These are phyloP conservation scores for Silurus glanis DNA, from an alignment of 2,113 vertebrate genomes.

Conservation along the genomic window DNA sequence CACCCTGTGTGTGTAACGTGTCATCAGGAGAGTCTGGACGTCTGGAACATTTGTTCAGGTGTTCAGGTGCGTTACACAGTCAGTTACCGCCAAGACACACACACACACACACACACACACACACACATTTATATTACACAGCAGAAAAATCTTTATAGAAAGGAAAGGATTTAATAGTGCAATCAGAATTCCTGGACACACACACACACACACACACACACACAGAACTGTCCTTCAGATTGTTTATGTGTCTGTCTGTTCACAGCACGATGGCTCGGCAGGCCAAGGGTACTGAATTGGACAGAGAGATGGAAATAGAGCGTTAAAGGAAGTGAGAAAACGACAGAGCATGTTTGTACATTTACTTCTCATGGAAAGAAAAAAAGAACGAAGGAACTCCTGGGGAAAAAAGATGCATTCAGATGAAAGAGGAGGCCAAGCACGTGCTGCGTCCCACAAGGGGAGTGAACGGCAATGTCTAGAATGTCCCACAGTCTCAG, in stretches of 20 bases:
- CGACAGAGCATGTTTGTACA: not conserved
- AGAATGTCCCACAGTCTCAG: no score
- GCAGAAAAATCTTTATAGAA: conserved; percentile 16
- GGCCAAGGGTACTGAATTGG: not conserved
- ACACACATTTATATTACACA: not conserved
- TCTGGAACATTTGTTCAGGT: not conserved
- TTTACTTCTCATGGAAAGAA: not conserved
- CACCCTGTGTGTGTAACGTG: not conserved
- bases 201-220: conserved; percentile 14
- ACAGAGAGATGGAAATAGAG: not conserved
- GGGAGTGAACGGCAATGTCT: no score
- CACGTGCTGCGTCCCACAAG: not conserved
- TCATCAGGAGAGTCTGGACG: not conserved
- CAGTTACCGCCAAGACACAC: not conserved
- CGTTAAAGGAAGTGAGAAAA: not conserved
- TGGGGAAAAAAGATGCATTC: not conserved
- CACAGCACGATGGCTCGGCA: conserved; percentile 4
- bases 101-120: conserved; percentile 2
- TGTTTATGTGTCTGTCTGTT: conserved; percentile 49
- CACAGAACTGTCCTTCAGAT: conserved; percentile 27
- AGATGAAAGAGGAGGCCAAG: not conserved
- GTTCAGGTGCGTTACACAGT: not conserved
- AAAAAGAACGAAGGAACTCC: not conserved
- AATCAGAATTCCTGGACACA: conserved; percentile 6
- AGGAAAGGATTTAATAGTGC: conserved; percentile 9